Evolutionary conservation across 2,797 vertebrate genomes (phyloP), one percentile per base, ranked within the genome.

Genomic region (Tamandua tetradactyla): DNA sequence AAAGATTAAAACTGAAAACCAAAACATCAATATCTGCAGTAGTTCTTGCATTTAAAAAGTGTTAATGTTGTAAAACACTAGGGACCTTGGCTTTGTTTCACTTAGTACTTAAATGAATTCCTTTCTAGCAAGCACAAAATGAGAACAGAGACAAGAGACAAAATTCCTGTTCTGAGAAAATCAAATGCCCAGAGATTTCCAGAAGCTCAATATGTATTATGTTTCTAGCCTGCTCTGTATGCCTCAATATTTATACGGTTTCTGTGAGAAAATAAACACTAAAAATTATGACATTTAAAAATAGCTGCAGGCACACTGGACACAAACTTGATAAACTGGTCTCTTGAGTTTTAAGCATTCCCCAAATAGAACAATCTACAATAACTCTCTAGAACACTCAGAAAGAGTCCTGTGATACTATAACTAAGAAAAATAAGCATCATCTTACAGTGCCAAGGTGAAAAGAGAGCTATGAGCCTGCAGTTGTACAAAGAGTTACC

Each of bases 261-360:
- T 87, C 89, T 91, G 25, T 69, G 92, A 97, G 80, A 93, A 97
- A 97, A 75, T 69, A 97, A 94, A 88, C 92, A 91, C 61, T 27
- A 59, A 64, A 81, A 94, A 93, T 42, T 37, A 92, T 49, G 75
- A 47, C 91, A 95, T 68, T 27, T 88, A 91, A 90, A 94, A 97
- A 92, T 87, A 95, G 83, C 55, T 76, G 52, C 49, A 66, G 66
- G 81, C 95, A 76, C 82, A 4, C 27, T 93, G 93, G 89, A 86
- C 66, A 94, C 72, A 30, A 81, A 72, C 82, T 68, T 93, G 85
- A 94, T 87, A 93, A 91, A 96, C 35, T 84, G 92, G 90, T 94
- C 92, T 66, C 95, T 82, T 82, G 75, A 90, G 85, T 76, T 55
- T 89, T 92, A 76, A 95, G 71, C 75, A 7, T 49, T 47, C 1